phyloP scores from a whole-genome alignment of 2,888 invertebrate species.

The Augochlorella aurata region DNA sequence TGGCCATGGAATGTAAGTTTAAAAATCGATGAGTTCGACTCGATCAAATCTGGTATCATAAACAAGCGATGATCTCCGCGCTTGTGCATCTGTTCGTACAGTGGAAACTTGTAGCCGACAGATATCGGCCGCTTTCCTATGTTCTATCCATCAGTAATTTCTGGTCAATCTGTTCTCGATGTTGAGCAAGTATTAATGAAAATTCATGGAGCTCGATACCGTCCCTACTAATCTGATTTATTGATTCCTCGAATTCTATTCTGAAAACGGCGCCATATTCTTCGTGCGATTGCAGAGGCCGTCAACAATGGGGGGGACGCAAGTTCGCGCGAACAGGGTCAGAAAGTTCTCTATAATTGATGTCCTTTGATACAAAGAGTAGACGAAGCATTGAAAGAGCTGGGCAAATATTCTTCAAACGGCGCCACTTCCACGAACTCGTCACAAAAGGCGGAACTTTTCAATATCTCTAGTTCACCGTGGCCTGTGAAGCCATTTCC shows the following conservation, averaged over 20 bases:
- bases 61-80: not conserved
- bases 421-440: slow-evolving; percentile 10
- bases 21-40: not conserved
- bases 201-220: not conserved
- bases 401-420: slow-evolving; percentile 41
- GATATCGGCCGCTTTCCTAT: not conserved
- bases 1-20: not conserved
- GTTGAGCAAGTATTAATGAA: slow-evolving; percentile 37
- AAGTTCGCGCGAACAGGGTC: slow-evolving; percentile 19
- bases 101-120: not conserved
- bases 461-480: slow-evolving; percentile 44
- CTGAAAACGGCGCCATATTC: not conserved
- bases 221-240: not conserved
- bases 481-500: slow-evolving; percentile 26
- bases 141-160: not conserved
- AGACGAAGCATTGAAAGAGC: slow-evolving; percentile 18
- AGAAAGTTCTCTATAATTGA: slow-evolving; percentile 53
- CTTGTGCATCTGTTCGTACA: not conserved
- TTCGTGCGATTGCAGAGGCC: not conserved
- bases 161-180: slow-evolving; percentile 21
- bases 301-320: not conserved
- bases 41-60: not conserved
- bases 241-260: not conserved
- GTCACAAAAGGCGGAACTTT: slow-evolving; percentile 56
- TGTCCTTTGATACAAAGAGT: slow-evolving; percentile 46